phyloP scores from a whole-genome alignment of 2,113 vertebrate species.

The Gila orcuttii region DNA sequence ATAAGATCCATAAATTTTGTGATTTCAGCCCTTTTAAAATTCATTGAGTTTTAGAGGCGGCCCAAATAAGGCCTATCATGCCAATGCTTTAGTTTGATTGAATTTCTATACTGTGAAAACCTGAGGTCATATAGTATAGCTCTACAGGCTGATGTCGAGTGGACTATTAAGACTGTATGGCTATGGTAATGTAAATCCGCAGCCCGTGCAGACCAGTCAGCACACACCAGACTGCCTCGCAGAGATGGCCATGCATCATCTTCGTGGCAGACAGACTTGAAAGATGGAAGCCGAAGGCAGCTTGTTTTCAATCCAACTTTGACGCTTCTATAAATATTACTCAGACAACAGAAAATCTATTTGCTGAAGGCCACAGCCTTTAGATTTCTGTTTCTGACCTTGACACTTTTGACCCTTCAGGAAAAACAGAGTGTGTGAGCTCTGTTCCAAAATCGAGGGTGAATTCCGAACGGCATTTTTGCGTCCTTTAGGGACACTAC shows the following conservation, averaged over 20 bases:
- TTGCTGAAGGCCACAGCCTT: conserved; percentile 41
- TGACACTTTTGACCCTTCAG: conserved; percentile 37
- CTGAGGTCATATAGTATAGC: conserved; percentile 26
- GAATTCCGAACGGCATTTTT: neutral
- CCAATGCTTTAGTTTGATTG: conserved; percentile 24
- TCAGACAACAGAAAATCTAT: conserved; percentile 62
- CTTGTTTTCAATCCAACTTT: conserved; percentile 55
- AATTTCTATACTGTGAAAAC: conserved; percentile 29
- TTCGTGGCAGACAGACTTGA: conserved; percentile 53
- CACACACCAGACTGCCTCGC: conserved; percentile 20
- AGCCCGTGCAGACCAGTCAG: conserved; percentile 6
- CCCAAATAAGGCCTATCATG: conserved; percentile 35
- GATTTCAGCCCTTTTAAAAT: conserved; percentile 37
- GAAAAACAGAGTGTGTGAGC: neutral
- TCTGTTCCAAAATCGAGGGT: neutral
- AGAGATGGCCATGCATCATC: conserved; percentile 49
- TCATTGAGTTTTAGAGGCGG: conserved; percentile 9
- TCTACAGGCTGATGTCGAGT: neutral
- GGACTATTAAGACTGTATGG: neutral
- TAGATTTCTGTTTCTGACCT: conserved; percentile 48
- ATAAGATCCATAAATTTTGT: neutral
- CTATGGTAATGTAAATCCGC: conserved; percentile 60
- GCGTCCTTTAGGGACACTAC: neutral
- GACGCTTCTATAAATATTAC: conserved; percentile 64
- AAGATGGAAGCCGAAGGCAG: conserved; percentile 47